These are phyloP conservation scores for Ethmia dodecea DNA, from an alignment of 2,888 invertebrate species.

Conservation along the genomic window DNA sequence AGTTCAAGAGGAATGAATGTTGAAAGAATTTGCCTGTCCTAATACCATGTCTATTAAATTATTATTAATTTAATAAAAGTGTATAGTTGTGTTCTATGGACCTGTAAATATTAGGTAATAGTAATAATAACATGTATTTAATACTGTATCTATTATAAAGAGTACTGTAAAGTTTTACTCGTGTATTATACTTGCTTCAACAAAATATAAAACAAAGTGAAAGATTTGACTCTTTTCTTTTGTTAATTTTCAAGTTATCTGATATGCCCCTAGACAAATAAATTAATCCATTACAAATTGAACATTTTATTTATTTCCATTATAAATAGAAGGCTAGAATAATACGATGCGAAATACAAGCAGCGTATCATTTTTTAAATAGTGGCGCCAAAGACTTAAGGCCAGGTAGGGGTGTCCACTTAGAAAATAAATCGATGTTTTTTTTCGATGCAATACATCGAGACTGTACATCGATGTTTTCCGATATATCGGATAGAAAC, in stretches of 20 bases:
- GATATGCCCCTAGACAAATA: slow-evolving; percentile 28
- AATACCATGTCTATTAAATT: slow-evolving; percentile 64
- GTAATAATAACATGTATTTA: slow-evolving; percentile 66
- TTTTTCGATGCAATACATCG: no score
- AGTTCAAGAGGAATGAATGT: slow-evolving; percentile 71
- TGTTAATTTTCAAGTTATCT: slow-evolving; percentile 30
- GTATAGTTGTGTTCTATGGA: slow-evolving; percentile 62
- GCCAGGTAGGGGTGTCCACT: no score
- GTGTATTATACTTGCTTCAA: slow-evolving; percentile 70
- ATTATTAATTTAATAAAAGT: slow-evolving; percentile 61
- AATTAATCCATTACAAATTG: slow-evolving; percentile 26
- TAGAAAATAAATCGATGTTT: no score
- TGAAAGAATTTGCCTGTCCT: slow-evolving; percentile 49
- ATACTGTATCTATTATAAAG: slow-evolving; percentile 70
- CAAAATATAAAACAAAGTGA: slow-evolving; percentile 55
- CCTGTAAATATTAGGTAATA: slow-evolving; percentile 71
- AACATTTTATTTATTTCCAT: not conserved
- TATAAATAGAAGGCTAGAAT: no score
- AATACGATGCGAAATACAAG: no score
- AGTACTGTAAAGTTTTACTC: slow-evolving; percentile 63
- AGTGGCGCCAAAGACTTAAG: no score
- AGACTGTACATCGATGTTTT: no score
- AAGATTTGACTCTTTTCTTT: slow-evolving; percentile 34
- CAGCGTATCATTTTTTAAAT: no score
- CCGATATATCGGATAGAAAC: no score